Evolutionary conservation across 2,113 vertebrate genomes (phyloP), one percentile per base, ranked within the genome.

Genomic region (Siniperca chuatsi): DNA sequence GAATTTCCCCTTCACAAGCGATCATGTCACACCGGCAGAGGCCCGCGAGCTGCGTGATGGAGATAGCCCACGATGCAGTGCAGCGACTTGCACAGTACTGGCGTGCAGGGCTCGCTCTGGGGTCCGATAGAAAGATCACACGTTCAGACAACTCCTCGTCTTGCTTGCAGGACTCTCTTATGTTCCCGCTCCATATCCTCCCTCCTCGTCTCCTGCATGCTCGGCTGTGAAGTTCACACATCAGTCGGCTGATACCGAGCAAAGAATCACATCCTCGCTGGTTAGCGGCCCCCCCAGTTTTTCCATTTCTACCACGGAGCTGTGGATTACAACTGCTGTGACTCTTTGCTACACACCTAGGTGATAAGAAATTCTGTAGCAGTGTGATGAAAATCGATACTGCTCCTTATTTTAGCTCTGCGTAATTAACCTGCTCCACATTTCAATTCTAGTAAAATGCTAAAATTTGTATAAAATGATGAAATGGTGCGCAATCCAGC

Each of bases 1-100:
- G 82, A 92, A 85, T 89, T 88, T 90, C 81, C 90, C 93, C 89
- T 93, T 94, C 87, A 83, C 37, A 57, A 46, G 73, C 29, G 73
- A 91, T 92, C 85, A 75, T 52, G 83, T 85, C 54, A 46, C 88
- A 75, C 58, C 12, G 11, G 52, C 25, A 46, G 71, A 75, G 40
- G 67, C 78, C 79, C 48, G 71, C n/a, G 10, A 87, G 81, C 86
- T 72, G 83, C 29, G 35, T 48, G 83, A 64, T 50, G 48, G 65
- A 83, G 81, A 73, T 69, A 50, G 90, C 90, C 93, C 90, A 89
- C 86, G 90, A 89, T 90, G 80, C 86, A 83, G 15, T 57, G 77
- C 78, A 12, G 68, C 21, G 78, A 66, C 78, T 84, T 78, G 83
- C 75, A 48, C 72, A 33, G 75, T 23, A 11, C 11, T 42, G 78